Evolutionary conservation across 2,113 vertebrate species (phyloP).

Genomic region (Hoplias malabaricus): DNA sequence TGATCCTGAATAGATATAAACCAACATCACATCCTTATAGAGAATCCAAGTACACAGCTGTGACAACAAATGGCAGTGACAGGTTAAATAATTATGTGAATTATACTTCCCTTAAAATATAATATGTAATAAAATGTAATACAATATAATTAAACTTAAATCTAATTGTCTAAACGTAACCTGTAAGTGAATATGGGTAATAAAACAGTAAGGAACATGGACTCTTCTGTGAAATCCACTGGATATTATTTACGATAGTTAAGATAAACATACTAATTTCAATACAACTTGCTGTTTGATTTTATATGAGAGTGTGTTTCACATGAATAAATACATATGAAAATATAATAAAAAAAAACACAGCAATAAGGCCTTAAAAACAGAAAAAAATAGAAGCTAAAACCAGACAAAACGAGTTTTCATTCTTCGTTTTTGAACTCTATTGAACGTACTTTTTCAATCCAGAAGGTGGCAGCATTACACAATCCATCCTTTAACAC

Average conservation of each 20-base stretch:
- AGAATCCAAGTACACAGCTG: too few species aligned
- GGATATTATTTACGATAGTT: conserved; percentile 37
- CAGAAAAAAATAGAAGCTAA: neutral
- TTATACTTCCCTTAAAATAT: too few species aligned
- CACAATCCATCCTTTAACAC: neutral
- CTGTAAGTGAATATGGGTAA: neutral
- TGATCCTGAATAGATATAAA: too few species aligned
- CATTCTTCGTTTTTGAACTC: neutral
- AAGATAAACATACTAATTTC: conserved; percentile 28
- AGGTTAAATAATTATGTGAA: too few species aligned
- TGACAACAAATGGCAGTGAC: too few species aligned
- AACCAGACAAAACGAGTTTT: neutral
- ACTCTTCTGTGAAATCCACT: neutral
- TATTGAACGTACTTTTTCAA: neutral
- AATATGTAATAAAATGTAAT: too few species aligned
- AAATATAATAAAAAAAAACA: too few species aligned
- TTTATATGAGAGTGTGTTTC: neutral
- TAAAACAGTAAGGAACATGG: neutral
- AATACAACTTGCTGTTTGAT: neutral
- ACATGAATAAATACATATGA: too few species aligned
- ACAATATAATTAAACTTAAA: too few species aligned
- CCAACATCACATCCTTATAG: too few species aligned
- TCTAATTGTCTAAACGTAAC: neutral
- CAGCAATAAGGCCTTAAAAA: neutral
- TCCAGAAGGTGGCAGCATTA: conserved; percentile 69